Conservation (phyloP, 2,888 invertebrate species). For the Sclerodermus sp. region DNA sequence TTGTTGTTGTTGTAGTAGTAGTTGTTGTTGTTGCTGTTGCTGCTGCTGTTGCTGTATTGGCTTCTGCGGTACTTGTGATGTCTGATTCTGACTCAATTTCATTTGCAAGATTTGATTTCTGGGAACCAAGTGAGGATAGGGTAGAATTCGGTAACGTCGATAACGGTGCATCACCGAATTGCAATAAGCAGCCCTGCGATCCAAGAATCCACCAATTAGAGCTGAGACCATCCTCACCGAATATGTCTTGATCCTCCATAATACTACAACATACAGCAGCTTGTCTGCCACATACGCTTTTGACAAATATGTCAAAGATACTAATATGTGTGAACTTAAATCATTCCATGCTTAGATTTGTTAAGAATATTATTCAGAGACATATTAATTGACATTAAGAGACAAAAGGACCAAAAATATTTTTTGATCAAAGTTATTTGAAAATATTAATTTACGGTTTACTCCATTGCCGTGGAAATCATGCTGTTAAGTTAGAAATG, state of each 20-base stretch:
- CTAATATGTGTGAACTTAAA: constrained; percentile 8
- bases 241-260: constrained; percentile 45
- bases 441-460: too few species aligned
- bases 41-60: constrained; percentile 7
- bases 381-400: too few species aligned
- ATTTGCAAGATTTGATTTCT: constrained; percentile 10
- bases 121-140: constrained; percentile 37
- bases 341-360: too few species aligned
- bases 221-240: constrained; percentile 39
- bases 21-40: not conserved
- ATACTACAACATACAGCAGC: constrained; percentile 48
- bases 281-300: constrained; percentile 32
- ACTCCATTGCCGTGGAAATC: too few species aligned
- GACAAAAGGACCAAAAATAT: too few species aligned
- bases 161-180: constrained; percentile 38
- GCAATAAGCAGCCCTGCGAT: constrained; percentile 45
- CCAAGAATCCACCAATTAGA: constrained; percentile 54
- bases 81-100: constrained; percentile 7
- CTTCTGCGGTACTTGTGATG: constrained; percentile 6
- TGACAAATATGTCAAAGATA: constrained; percentile 8
- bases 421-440: too few species aligned
- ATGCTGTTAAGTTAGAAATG: not conserved
- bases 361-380: too few species aligned
- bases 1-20: constrained; percentile 7
- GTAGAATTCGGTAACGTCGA: constrained; percentile 42